Percentiles rank a stretch among this genome's conserved stretches.
These are phyloP conservation scores for Microplitis manilae DNA, from an alignment of 2,888 invertebrate species.

Conservation along the genomic window DNA sequence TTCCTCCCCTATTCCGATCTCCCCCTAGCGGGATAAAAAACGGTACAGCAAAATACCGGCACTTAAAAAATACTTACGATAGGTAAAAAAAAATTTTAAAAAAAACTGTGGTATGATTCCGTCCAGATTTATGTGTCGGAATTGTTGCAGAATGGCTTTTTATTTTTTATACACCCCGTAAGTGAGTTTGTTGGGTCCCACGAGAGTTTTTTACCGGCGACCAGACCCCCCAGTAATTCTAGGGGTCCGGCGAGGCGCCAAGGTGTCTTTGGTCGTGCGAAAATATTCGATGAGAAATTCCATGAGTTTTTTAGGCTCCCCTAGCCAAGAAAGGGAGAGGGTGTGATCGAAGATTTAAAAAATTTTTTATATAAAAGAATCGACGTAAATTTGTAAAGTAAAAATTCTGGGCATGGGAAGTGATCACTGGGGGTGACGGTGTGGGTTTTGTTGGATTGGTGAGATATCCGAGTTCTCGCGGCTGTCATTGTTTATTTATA, in stretches of 20 bases:
- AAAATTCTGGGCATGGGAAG: conserved; percentile 1
- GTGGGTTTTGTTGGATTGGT: background rate
- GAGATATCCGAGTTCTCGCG: background rate
- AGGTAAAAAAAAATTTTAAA: conserved; percentile 25
- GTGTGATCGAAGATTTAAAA: background rate
- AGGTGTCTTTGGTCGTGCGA: conserved; percentile 32
- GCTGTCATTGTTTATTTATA: conserved; percentile 28
- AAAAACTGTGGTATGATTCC: conserved; percentile 22
- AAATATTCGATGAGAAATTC: conserved; percentile 30
- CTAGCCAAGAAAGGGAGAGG: background rate
- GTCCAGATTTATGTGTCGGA: background rate
- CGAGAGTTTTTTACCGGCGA: conserved; percentile 29
- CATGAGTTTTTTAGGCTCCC: background rate
- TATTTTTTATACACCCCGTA: conserved; percentile 20
- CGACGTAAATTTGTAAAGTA: too few relatives aligned
- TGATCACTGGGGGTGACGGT: conserved; percentile 3
- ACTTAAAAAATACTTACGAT: background rate
- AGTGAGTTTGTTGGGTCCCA: conserved; percentile 7
- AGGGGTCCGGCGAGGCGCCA: conserved; percentile 1
- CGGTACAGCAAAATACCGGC: conserved; percentile 14
- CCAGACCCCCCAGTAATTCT: conserved; percentile 33
- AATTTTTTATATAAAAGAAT: background rate
- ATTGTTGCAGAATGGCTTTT: background rate
- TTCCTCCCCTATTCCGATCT: conserved; percentile 37
- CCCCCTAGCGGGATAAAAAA: conserved; percentile 37